Base-by-base conservation (phyloP, 2,113 vertebrate genomes). In the Gobiocypris rarus region DNA sequence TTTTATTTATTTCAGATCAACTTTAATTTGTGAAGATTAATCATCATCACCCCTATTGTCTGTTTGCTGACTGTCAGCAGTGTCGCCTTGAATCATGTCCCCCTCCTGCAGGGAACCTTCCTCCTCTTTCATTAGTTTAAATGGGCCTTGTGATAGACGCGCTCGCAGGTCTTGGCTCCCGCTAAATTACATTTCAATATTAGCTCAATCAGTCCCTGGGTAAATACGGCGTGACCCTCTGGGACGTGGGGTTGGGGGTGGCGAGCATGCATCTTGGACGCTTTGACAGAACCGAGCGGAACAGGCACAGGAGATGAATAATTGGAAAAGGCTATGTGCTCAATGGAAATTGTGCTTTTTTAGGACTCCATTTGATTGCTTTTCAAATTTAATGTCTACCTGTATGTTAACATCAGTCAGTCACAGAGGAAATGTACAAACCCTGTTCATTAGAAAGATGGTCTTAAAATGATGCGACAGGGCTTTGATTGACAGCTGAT, bases 21-120 rank as follows among this genome's bases (percentile, higher is more conserved):
- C 81, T 86, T 84, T 84, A 87, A 89, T 87, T 89, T 79, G 75
- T 86, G 83, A 50, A 85, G 88, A 88, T 89, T 88, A 89, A 87
- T 86, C 84, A 86, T 84, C 84, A 82, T 86, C 84, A 70, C 79
- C 84, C 83, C 83, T 43, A 85, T 80, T 75, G 79, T 84, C 24
- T 88, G 83, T 89, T 88, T 87, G 81, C 48, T 76, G 83, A 81
- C 70, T 77, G 50, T 85, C 74, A 75, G 31, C 52, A 28, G 45
- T 83, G 88, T 89, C 85, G 54, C 54, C 15, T 83, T 73, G 61
- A 86, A 70, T 85, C 63, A 74, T 58, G 26, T 65, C 43, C 56
- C 58, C 50, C 63, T 50, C 48, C 63, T 70, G 69, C 84, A 24
- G 74, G 56, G 69, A 79, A 63, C 71, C 41, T 75, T 83, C 78